Conservation (phyloP, 2,888 invertebrate species). For the Monoplex corrugatus region DNA sequence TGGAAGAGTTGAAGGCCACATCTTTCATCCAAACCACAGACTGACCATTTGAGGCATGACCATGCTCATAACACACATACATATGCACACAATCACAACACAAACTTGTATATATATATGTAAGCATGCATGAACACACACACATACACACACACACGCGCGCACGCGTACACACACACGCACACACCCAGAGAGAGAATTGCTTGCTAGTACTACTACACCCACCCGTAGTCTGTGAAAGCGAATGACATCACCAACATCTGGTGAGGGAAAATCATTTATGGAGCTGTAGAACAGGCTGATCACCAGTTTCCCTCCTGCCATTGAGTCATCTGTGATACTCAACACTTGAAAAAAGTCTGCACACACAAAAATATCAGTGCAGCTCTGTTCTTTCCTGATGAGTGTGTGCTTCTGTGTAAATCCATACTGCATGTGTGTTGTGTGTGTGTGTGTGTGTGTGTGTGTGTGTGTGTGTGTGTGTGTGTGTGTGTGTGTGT, state of each 20-base stretch:
- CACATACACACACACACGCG: conserved; percentile 16
- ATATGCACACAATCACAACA: too few species aligned
- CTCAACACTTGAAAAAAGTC: conserved; percentile 28
- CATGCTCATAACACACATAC: too few species aligned
- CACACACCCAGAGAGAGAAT: neutral
- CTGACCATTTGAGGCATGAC: too few species aligned
- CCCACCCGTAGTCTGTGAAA: conserved; percentile 44
- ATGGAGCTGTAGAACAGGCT: neutral
- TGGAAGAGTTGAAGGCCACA: too few species aligned
- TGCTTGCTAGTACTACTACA: neutral
- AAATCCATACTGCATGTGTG: too few species aligned
- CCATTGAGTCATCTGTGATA: conserved; percentile 34
- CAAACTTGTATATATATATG: too few species aligned
- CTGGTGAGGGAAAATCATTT: conserved; percentile 3
- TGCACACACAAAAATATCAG: neutral
- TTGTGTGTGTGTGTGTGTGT: too few species aligned
- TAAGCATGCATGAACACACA: neutral
- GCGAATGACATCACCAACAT: conserved; percentile 43
- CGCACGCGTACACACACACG: neutral
- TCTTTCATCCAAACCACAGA: too few species aligned
- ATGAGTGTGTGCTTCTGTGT: too few species aligned
- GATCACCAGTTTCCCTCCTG: conserved; percentile 30
- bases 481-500: too few species aligned
- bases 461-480: too few species aligned
- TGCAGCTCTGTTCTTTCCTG: too few species aligned